Evolutionary conservation across 2,797 vertebrate species (phyloP).

Genomic region (Pantherophis vulpinus): DNA sequence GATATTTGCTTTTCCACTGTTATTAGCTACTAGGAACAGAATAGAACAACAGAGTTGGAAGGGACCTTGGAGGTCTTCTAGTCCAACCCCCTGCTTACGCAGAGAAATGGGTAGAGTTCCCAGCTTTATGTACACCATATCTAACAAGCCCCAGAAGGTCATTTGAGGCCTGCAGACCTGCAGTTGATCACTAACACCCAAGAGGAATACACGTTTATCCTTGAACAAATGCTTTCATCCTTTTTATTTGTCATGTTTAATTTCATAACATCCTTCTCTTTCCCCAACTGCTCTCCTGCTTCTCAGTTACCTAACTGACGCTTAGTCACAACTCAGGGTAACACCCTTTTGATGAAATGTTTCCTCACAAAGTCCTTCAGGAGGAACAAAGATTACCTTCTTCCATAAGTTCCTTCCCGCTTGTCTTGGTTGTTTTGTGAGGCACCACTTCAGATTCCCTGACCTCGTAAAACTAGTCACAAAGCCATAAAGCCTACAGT

Average conservation of each 20-base stretch:
- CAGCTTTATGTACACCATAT: not conserved
- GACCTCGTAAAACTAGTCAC: too few relatives aligned
- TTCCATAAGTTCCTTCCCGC: not conserved
- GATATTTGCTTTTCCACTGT: not conserved
- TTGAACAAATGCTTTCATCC: not conserved
- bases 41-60: too few relatives aligned
- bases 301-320: not conserved
- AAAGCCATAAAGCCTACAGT: not conserved
- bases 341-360: not conserved
- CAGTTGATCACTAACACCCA: not conserved
- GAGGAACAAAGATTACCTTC: not conserved
- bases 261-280: not conserved
- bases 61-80: too few relatives aligned
- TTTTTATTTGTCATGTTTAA: not conserved
- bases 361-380: not conserved
- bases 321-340: not conserved
- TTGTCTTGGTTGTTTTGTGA: too few relatives aligned
- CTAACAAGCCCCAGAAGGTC: not conserved
- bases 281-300: not conserved
- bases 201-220: not conserved
- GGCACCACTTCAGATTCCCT: not conserved
- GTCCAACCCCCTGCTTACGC: too few relatives aligned
- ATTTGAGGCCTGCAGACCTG: not conserved
- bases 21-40: not conserved
- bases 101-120: not conserved